Base-by-base conservation (phyloP, 1,140 invertebrate species). In the Mycetomoellerius zeteki region DNA sequence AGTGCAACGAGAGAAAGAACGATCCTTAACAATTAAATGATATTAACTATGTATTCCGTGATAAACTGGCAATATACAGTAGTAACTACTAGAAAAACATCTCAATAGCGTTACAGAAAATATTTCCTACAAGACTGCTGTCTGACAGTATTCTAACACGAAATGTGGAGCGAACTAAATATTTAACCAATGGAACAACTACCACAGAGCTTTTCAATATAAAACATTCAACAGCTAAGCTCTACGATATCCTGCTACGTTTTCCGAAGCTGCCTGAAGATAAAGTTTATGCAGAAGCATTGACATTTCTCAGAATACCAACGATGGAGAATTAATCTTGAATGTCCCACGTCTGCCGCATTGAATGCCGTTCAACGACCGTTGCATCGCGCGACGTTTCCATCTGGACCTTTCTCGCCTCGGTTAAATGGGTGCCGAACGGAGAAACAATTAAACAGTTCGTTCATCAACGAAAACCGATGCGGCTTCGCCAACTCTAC, bases 401-500 rank as follows among this genome's bases (percentile, higher is more conserved):
- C 24, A 27, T 12, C 24, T 37, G 69, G n/a, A 73, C 37, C 33
- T 47, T 43, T 27, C 52, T 37, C 52, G 37, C 47, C 21, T 27
- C 80, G 37, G 12, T 14, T 50, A 73, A 84, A 84, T 73, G 80
- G 37, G 50, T 27, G 69, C 24, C 69, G 80, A 73, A 47, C 69
- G 52, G 54, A 30, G 69, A 84, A 73, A 84, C 80, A 73, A 84
- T 84, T 84, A 84, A 82, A 82, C 80, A 50, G 37, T 24, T 56
- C 24, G 69, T 58, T 24, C 69, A 54, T 69, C n/a, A 73, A 50
- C 54, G 80, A 73, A 73, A 84, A 84, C 69, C 80, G 52, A 84
- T 84, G 69, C 19, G 80, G 69, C 67, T 84, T 84, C 69, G 54
- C 67, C 33, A 82, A 60, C 80, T 82, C 80, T 82, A 82, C 67